phyloP scores from a whole-genome alignment of 2,888 invertebrate genomes.

The Tiliacea aurago region DNA sequence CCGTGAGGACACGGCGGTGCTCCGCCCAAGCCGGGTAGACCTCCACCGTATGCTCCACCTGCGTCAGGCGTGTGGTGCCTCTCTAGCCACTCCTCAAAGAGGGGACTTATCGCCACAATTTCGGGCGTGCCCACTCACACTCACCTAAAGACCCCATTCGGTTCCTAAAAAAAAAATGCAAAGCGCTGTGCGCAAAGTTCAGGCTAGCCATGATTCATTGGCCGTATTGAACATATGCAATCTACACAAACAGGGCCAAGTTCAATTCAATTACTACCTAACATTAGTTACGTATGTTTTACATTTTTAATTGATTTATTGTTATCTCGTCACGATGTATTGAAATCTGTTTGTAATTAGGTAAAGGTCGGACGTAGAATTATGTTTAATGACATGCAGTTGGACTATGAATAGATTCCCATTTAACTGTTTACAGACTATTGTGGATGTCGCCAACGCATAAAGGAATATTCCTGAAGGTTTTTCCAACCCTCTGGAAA shows the following conservation, averaged over 20 bases:
- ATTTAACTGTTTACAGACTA: slow-evolving; percentile 23
- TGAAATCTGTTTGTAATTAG: slow-evolving; percentile 42
- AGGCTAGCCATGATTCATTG: no score
- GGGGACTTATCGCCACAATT: no score
- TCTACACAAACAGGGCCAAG: slow-evolving; percentile 42
- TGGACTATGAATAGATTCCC: slow-evolving; percentile 37
- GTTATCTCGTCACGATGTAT: slow-evolving; percentile 12
- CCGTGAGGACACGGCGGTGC: no score
- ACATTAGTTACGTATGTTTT: slow-evolving; percentile 25
- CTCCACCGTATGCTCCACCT: no score
- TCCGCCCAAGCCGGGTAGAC: no score
- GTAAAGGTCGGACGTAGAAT: slow-evolving; percentile 49
- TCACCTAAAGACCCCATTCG: not conserved
- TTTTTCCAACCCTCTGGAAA: slow-evolving; percentile 11
- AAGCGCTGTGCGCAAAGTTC: no score
- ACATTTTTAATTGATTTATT: slow-evolving; percentile 47
- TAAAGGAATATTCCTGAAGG: slow-evolving; percentile 35
- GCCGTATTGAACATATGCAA: not conserved
- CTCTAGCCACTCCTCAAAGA: no score
- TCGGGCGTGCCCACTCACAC: no score
- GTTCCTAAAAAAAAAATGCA: no score
- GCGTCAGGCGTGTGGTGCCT: no score
- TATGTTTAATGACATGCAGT: slow-evolving; percentile 33
- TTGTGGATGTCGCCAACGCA: slow-evolving; percentile 27
- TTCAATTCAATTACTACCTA: slow-evolving; percentile 45